Evolutionary conservation across 2,797 vertebrate species (phyloP).

Genomic region (Urosaurus nigricauda): DNA sequence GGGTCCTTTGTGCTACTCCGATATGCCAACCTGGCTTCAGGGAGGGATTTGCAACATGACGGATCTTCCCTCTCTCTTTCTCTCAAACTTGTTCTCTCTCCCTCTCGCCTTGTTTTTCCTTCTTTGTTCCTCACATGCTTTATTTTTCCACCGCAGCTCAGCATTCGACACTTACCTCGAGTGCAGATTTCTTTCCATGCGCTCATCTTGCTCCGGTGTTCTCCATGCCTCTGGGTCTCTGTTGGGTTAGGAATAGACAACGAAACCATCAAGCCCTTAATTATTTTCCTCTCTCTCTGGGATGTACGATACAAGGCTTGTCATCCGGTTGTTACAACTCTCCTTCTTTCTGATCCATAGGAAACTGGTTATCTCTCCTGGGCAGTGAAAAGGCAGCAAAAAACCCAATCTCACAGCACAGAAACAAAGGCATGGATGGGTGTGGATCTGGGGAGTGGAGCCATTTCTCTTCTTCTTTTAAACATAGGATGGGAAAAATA

Average conservation of each 20-base stretch:
- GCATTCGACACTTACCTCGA: neutral
- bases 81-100: neutral
- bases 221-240: slow-evolving; percentile 3
- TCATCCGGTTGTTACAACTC: slow-evolving; percentile 10
- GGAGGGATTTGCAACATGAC: neutral
- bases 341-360: neutral
- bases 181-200: slow-evolving; percentile 20
- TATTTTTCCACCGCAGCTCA: neutral
- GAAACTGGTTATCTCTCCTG: neutral
- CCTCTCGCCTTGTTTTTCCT: neutral
- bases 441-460: neutral
- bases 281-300: slow-evolving; percentile 48
- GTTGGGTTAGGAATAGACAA: slow-evolving; percentile 47
- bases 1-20: neutral
- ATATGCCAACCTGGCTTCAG: neutral
- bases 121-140: neutral
- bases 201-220: neutral
- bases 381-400: neutral
- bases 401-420: neutral
- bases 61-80: neutral
- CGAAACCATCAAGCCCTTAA: slow-evolving; percentile 47
- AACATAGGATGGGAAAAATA: too few relatives aligned
- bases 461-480: neutral
- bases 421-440: neutral
- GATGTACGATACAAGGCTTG: slow-evolving; percentile 19